Evolutionary conservation across 2,113 vertebrate genomes (phyloP).

Genomic region (Vidua chalybeata): DNA sequence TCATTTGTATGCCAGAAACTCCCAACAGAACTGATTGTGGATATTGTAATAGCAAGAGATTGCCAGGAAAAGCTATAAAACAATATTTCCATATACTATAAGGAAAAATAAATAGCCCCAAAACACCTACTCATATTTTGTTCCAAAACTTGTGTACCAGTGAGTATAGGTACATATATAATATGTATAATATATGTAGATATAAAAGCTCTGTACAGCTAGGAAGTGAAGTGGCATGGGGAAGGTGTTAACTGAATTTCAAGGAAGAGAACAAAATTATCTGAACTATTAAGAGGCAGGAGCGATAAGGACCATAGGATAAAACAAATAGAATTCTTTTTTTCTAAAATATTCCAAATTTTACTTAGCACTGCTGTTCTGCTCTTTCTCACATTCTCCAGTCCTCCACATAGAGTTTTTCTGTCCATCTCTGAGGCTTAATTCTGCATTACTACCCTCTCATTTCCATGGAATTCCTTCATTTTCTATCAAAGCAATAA

Average conservation of each 20-base stretch:
- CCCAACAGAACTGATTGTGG: neutral
- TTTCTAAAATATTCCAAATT: neutral
- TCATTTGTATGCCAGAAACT: neutral
- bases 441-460: neutral
- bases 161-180: neutral
- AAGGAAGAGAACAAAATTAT: neutral
- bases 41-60: neutral
- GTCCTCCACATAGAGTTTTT: neutral
- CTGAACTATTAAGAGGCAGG: neutral
- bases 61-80: neutral
- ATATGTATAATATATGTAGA: neutral
- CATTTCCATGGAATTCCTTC: neutral
- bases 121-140: neutral
- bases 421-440: neutral
- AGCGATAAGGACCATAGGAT: neutral
- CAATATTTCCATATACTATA: neutral
- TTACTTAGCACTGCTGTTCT: neutral
- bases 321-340: neutral
- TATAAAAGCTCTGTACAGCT: neutral
- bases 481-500: neutral
- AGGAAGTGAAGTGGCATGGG: neutral
- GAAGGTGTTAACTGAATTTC: neutral
- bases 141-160: neutral
- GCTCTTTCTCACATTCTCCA: neutral
- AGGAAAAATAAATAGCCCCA: neutral